A percentile compares a stretch with the other conserved stretches of the same genome.
Conservation (phyloP, 2,888 invertebrate genomes). For the Pseudanteris insignis region DNA sequence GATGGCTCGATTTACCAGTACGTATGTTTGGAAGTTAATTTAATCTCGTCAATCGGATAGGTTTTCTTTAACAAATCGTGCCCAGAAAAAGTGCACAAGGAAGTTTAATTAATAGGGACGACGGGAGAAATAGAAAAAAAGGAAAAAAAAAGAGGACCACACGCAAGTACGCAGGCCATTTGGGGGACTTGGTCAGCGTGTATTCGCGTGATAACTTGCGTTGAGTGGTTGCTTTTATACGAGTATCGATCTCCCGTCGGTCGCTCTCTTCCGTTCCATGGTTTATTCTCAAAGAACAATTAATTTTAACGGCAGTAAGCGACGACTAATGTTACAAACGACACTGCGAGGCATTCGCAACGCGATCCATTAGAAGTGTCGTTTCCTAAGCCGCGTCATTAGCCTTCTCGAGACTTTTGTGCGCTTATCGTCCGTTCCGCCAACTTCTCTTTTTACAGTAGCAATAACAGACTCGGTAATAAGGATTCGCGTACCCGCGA, state of each 20-base stretch:
- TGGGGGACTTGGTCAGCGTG: conserved; percentile 7
- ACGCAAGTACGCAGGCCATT: conserved; percentile 4
- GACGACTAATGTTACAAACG: conserved; percentile 49
- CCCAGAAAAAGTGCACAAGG: conserved; percentile 14
- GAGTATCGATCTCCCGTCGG: conserved; percentile 19
- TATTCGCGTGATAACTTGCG: conserved; percentile 29
- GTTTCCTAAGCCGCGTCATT: conserved; percentile 45
- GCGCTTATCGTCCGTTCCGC: conserved; percentile 41
- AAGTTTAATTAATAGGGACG: conserved; percentile 22
- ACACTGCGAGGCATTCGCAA: conserved; percentile 35
- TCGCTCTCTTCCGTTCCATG: conserved; percentile 4
- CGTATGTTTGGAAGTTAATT: conserved; percentile 1
- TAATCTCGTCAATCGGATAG: conserved; percentile 9
- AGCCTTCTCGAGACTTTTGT: conserved; percentile 43
- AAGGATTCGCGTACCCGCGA: conserved; percentile 28
- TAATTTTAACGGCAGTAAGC: conserved; percentile 36
- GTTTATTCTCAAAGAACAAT: conserved; percentile 43
- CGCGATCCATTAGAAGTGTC: conserved; percentile 40
- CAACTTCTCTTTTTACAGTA: conserved; percentile 35
- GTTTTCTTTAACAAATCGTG: background rate
- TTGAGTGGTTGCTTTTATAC: conserved; percentile 25
- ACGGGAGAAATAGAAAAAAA: too few species aligned
- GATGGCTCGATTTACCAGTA: too few species aligned
- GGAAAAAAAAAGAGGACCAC: conserved; percentile 9
- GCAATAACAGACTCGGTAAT: conserved; percentile 32